Evolutionary conservation across 2,113 vertebrate genomes (phyloP).

Genomic region (Prunella fulvescens): DNA sequence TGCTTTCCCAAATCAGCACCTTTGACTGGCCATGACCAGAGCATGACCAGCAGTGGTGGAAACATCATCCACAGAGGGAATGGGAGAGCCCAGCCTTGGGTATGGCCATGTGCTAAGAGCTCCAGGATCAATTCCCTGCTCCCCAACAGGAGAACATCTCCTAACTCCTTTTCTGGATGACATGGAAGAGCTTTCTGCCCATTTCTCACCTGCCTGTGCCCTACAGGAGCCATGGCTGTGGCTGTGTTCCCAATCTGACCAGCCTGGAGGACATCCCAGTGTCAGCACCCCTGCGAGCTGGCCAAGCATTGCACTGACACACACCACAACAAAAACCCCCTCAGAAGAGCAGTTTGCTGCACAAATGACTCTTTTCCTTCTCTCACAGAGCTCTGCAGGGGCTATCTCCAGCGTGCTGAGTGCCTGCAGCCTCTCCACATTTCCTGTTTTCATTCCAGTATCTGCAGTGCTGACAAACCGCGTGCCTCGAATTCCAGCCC

Average conservation of each 20-base stretch:
- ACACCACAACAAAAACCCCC: not conserved
- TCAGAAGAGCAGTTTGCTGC: not conserved
- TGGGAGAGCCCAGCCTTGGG: not conserved
- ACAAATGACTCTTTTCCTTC: not conserved
- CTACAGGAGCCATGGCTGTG: not conserved
- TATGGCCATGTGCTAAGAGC: not conserved
- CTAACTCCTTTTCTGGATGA: not conserved
- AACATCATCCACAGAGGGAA: not conserved
- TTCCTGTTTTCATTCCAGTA: conserved; percentile 55
- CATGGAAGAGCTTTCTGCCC: not conserved
- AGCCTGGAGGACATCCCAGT: not conserved
- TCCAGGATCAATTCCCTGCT: not conserved
- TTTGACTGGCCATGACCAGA: not conserved
- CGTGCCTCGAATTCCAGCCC: conserved; percentile 6
- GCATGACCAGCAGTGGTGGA: not conserved
- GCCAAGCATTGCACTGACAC: not conserved
- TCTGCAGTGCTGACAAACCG: not conserved
- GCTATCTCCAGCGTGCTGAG: not conserved
- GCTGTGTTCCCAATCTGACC: not conserved
- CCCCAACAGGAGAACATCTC: not conserved
- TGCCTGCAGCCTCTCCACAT: not conserved
- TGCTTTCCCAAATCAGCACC: not conserved
- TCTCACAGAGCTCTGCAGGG: not conserved
- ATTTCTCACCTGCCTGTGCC: not conserved
- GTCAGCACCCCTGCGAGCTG: not conserved